Evolutionary conservation across 2,888 invertebrate genomes (phyloP).

Genomic region (Seira musarum): DNA sequence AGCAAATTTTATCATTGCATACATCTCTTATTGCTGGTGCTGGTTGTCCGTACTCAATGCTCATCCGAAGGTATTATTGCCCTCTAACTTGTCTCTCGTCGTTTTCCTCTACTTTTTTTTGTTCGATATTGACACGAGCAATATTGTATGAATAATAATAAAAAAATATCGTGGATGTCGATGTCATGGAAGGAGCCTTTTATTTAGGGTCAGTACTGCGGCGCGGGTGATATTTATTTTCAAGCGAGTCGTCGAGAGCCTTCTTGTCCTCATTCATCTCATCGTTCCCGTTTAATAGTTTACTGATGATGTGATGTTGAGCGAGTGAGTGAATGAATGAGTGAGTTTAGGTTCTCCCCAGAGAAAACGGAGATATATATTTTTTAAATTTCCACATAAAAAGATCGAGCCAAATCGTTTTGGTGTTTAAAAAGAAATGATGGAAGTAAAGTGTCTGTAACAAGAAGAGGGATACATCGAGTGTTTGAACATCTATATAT

Average conservation of each 20-base stretch:
- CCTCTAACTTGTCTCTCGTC: constrained; percentile 53
- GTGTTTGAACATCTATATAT: too few relatives aligned
- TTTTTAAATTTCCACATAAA: constrained; percentile 16
- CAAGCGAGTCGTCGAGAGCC: too few relatives aligned
- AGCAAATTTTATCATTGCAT: constrained; percentile 54
- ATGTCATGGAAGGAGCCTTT: constrained; percentile 41
- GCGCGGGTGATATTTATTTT: too few relatives aligned
- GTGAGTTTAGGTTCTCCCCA: constrained; percentile 38
- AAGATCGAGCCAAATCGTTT: constrained; percentile 25
- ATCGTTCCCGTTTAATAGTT: constrained; percentile 47
- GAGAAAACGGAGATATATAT: constrained; percentile 11
- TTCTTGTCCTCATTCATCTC: constrained; percentile 39
- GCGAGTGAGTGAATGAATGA: too few relatives aligned
- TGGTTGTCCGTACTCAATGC: neutral
- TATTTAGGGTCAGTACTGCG: constrained; percentile 36
- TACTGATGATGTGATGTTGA: too few relatives aligned
- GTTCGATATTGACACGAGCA: constrained; percentile 43
- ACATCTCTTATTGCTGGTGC: constrained; percentile 54
- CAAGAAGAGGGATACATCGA: too few relatives aligned
- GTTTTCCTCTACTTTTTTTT: constrained; percentile 42
- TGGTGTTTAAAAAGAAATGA: too few relatives aligned
- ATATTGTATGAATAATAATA: constrained; percentile 43
- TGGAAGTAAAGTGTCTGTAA: too few relatives aligned
- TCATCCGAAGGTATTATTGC: constrained; percentile 57
- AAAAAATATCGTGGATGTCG: constrained; percentile 42